Conservation (phyloP, 2,113 vertebrate species). For the Chaetura pelagica region DNA sequence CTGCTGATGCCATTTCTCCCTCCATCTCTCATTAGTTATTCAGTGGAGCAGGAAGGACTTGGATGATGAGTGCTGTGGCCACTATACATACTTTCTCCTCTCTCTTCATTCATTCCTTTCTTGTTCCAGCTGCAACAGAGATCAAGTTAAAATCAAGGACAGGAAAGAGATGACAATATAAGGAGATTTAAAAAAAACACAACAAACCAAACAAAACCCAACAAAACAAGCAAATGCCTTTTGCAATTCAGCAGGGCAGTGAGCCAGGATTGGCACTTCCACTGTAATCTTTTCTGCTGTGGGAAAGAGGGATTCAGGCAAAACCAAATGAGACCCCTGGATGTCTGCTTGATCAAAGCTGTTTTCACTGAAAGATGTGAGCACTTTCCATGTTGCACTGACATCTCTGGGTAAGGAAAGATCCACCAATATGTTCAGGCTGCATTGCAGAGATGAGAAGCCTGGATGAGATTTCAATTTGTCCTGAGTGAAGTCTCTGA, state of each 20-base stretch:
- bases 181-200: background rate
- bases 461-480: fast-evolving
- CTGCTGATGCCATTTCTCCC: background rate
- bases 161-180: background rate
- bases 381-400: background rate
- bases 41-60: background rate
- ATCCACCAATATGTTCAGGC: background rate
- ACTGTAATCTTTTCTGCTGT: background rate
- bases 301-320: background rate
- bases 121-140: background rate
- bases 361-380: background rate
- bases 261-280: background rate
- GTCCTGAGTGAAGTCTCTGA: background rate
- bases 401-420: background rate
- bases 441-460: background rate
- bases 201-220: too few relatives aligned
- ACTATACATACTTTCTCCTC: background rate
- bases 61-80: background rate
- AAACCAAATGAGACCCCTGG: background rate
- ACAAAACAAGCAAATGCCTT: too few relatives aligned
- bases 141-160: background rate
- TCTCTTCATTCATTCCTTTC: background rate
- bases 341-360: background rate
- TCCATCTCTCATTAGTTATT: background rate
- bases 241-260: background rate